These are phyloP conservation scores for Chaetodon auriga DNA, from an alignment of 2,113 vertebrate species.

Conservation along the genomic window DNA sequence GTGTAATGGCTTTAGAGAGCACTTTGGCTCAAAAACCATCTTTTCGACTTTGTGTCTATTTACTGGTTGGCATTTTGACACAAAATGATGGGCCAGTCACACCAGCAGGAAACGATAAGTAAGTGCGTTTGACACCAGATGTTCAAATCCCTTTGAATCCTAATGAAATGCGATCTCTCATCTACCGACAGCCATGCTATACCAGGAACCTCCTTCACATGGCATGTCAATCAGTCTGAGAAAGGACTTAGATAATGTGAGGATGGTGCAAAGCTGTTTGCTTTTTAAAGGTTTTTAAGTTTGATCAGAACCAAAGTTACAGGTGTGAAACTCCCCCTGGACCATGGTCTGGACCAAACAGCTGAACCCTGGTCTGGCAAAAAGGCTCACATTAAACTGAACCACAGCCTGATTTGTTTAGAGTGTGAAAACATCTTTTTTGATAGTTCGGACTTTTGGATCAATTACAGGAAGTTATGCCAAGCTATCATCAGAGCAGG, in stretches of 20 bases:
- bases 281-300: not conserved
- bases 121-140: slow-evolving; percentile 48
- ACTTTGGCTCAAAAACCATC: slow-evolving; percentile 38
- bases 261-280: slow-evolving; percentile 36
- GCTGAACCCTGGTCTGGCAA: too few relatives aligned
- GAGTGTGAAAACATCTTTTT: too few relatives aligned
- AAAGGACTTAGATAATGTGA: slow-evolving; percentile 20
- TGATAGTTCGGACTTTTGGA: too few relatives aligned
- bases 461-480: too few relatives aligned
- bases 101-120: slow-evolving; percentile 48
- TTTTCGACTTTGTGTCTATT: slow-evolving; percentile 37
- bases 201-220: slow-evolving; percentile 44
- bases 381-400: too few relatives aligned
- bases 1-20: slow-evolving; percentile 29
- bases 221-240: slow-evolving; percentile 45
- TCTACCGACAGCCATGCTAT: slow-evolving; percentile 35
- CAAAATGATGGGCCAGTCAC: slow-evolving; percentile 20
- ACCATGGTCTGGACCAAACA: too few relatives aligned
- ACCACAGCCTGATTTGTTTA: too few relatives aligned
- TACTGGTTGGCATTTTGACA: slow-evolving; percentile 49
- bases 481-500: too few relatives aligned
- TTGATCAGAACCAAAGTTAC: too few relatives aligned
- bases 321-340: not conserved
- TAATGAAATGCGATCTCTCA: slow-evolving; percentile 61
- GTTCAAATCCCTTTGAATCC: slow-evolving; percentile 53